Base-by-base conservation (phyloP, 2,888 invertebrate genomes). In the Trachelus stipa region DNA sequence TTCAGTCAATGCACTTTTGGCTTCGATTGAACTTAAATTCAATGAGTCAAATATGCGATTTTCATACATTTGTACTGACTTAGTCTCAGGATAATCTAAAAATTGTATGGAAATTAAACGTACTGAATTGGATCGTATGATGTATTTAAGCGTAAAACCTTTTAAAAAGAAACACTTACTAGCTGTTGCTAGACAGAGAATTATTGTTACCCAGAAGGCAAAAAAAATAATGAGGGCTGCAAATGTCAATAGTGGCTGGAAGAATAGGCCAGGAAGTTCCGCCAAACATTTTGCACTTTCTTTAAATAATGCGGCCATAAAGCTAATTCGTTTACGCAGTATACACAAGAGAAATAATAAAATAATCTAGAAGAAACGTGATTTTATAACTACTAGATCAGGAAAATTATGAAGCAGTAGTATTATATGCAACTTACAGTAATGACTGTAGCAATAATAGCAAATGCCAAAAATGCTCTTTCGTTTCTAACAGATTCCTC, bases 261-360 rank as follows among this genome's bases (percentile, higher is more conserved):
- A 92, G 88, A 98, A 95, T 73, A 98, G 93, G 4, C 95, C 95
- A 0, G 98, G 98, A 85, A 98, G 94, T 85, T 95, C 95, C 78
- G 95, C 94, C 85, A 98, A 93, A 88, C 98, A 98, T 87, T 95
- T 95, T 23, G 97, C 97, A 1, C 98, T 97, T 92, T 98, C 98
- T 88, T 95, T 95, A 90, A 98, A 98, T 79, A 98, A 92, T 33
- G 96, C 95, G 0, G 97, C 95, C 85, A 98, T 93, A 87, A 98
- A 96, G 69, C 95, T 94, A 0, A 98, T 95, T 86, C 97, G 95
- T 85, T 96, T 95, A 76, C 97, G 94, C 92, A 97, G 94, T 83
- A 95, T 95, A 87, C 95, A 94, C 40, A 97, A 94, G 71, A 97
- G 92, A 68, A 96, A 92, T 73, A 97, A 90, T 75, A 97, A 92